phyloP scores from a whole-genome alignment of 2,888 invertebrate species.

The Argyresthia albistria region DNA sequence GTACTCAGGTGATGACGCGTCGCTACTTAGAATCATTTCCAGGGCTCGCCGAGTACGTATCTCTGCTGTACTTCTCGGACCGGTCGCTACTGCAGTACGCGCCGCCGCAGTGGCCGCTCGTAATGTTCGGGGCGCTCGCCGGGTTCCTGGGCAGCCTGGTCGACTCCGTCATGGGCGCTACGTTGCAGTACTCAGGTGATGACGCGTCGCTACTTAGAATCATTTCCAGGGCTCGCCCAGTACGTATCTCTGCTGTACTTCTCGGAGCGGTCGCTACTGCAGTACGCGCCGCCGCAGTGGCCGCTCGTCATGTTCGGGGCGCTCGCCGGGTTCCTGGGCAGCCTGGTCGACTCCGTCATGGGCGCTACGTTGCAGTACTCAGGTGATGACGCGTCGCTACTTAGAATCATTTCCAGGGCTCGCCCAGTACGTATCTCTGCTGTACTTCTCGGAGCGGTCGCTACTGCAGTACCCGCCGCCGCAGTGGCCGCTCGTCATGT shows the following conservation, averaged over 20 bases:
- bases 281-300: constrained; percentile 81
- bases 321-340: constrained; percentile 84
- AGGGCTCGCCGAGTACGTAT: constrained; percentile 81
- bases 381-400: constrained; percentile 54
- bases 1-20: constrained; percentile 77
- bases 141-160: constrained; percentile 87
- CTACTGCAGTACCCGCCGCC: constrained; percentile 73
- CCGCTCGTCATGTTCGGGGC: constrained; percentile 82
- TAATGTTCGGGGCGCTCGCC: constrained; percentile 79
- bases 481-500: constrained; percentile 85
- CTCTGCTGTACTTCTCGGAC: constrained; percentile 76
- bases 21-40: too few relatives aligned
- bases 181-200: constrained; percentile 87
- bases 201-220: constrained; percentile 2
- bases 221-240: constrained; percentile 82
- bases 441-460: constrained; percentile 74
- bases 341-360: constrained; percentile 85
- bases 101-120: constrained; percentile 85
- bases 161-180: constrained; percentile 89
- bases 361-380: constrained; percentile 92
- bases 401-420: too few relatives aligned
- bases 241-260: constrained; percentile 78
- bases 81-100: constrained; percentile 65
- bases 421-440: constrained; percentile 77
- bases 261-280: constrained; percentile 69